Percentiles rank a stretch among this genome's conserved stretches.
Conservation (phyloP, 2,888 invertebrate species). For the Diaperis boleti region DNA sequence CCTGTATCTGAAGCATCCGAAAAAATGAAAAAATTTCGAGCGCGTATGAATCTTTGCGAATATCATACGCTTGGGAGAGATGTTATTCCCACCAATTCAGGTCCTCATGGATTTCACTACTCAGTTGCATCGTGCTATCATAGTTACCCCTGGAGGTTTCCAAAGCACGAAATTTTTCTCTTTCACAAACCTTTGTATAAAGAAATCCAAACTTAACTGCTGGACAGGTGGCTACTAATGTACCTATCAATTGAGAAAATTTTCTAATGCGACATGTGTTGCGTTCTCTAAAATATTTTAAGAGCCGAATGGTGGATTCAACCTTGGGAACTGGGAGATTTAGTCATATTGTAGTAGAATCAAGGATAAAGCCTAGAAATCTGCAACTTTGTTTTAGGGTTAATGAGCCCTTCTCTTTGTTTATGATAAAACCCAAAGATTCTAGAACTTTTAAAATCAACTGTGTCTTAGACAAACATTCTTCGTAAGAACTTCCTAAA, state of each 20-base stretch:
- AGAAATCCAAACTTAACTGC: slow-evolving; percentile 35
- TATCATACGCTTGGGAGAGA: not conserved
- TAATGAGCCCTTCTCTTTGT: too few species aligned
- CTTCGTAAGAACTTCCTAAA: slow-evolving; percentile 29
- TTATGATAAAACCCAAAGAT: slow-evolving; percentile 44
- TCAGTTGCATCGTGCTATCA: not conserved
- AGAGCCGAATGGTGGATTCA: too few species aligned
- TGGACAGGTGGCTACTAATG: slow-evolving; percentile 37
- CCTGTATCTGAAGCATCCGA: slow-evolving; percentile 42
- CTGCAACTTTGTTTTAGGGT: too few species aligned
- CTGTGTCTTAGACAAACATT: slow-evolving; percentile 25
- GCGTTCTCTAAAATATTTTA: too few species aligned
- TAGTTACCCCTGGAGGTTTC: not conserved
- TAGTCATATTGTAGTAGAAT: too few species aligned
- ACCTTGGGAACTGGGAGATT: too few species aligned
- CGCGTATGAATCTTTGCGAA: not conserved
- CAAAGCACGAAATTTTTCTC: slow-evolving; percentile 13
- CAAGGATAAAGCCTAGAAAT: too few species aligned
- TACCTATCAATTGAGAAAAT: slow-evolving; percentile 36
- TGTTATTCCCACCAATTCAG: slow-evolving; percentile 1
- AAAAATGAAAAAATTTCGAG: slow-evolving; percentile 43
- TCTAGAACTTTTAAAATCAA: slow-evolving; percentile 34
- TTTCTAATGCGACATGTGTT: slow-evolving; percentile 22
- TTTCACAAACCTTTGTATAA: slow-evolving; percentile 34
- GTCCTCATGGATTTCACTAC: not conserved